A percentile compares a stretch with the other conserved stretches of the same genome.
phyloP scores from a whole-genome alignment of 2,888 invertebrate genomes.

The Liodrosophila aerea region DNA sequence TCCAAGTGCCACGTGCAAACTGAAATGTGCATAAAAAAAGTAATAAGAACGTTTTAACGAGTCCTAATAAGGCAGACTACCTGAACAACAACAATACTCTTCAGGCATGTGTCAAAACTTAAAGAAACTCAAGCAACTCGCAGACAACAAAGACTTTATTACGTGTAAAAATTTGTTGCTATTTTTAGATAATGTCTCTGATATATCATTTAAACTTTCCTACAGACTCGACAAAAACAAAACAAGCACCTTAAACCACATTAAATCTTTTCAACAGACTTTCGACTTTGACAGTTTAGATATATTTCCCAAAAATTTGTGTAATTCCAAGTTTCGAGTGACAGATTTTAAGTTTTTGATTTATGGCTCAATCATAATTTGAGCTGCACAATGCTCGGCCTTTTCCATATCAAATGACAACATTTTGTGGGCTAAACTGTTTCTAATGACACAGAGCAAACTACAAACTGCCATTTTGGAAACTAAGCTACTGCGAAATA shows the following conservation, averaged over 20 bases:
- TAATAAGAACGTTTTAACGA: conserved; percentile 5
- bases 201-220: not conserved
- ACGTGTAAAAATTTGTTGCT: not conserved
- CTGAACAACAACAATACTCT: not conserved
- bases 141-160: not conserved
- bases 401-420: conserved; percentile 4
- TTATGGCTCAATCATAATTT: conserved; percentile 3
- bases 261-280: not conserved
- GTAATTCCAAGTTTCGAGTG: not conserved
- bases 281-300: too few relatives aligned
- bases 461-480: conserved; percentile 8
- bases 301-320: too few relatives aligned
- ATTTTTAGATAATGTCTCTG: too few relatives aligned
- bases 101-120: not conserved
- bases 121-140: not conserved
- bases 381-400: not conserved
- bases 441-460: conserved; percentile 15
- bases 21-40: conserved; percentile 18
- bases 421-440: conserved; percentile 21
- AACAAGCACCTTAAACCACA: too few relatives aligned
- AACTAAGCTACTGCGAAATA: conserved; percentile 6
- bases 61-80: not conserved
- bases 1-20: conserved; percentile 16
- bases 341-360: not conserved
- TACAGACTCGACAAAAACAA: not conserved